Evolutionary conservation across 1,140 invertebrate species (phyloP).

Genomic region (Aricia agestis): DNA sequence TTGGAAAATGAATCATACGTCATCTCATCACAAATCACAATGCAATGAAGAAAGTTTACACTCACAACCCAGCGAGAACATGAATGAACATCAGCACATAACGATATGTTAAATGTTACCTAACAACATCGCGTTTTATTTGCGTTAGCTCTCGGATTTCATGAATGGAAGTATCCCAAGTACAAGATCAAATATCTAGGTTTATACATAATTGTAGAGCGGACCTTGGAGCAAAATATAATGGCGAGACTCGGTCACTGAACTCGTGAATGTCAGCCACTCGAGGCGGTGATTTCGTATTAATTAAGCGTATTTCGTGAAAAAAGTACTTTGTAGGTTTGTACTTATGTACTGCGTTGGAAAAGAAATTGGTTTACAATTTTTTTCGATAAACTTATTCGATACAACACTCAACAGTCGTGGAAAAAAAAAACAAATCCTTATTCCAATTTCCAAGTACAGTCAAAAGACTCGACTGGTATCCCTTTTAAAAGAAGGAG

Average conservation of each 20-base stretch:
- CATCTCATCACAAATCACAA: neutral
- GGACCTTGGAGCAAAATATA: slow-evolving; percentile 25
- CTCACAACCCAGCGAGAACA: neutral
- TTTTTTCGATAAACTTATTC: too few relatives aligned
- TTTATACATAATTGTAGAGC: slow-evolving; percentile 9
- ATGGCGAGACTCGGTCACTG: slow-evolving; percentile 12
- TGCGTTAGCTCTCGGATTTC: neutral
- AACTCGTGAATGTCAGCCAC: slow-evolving; percentile 10
- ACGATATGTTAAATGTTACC: neutral
- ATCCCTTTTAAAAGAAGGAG: too few relatives aligned
- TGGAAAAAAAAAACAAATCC: too few relatives aligned
- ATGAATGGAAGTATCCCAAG: slow-evolving; percentile 15
- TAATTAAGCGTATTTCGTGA: slow-evolving; percentile 4
- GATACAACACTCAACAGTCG: too few relatives aligned
- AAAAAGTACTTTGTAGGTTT: neutral
- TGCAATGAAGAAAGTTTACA: neutral
- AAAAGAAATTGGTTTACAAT: too few relatives aligned
- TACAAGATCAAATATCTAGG: slow-evolving; percentile 15
- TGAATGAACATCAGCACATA: neutral
- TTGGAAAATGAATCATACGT: too few relatives aligned
- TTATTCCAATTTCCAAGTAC: too few relatives aligned
- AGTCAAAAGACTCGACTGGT: too few relatives aligned
- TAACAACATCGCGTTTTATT: slow-evolving; percentile 8
- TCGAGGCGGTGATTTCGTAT: neutral
- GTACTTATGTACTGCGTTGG: too few relatives aligned